These are phyloP conservation scores for Anhinga anhinga DNA, from an alignment of 2,113 vertebrate species.

Conservation along the genomic window DNA sequence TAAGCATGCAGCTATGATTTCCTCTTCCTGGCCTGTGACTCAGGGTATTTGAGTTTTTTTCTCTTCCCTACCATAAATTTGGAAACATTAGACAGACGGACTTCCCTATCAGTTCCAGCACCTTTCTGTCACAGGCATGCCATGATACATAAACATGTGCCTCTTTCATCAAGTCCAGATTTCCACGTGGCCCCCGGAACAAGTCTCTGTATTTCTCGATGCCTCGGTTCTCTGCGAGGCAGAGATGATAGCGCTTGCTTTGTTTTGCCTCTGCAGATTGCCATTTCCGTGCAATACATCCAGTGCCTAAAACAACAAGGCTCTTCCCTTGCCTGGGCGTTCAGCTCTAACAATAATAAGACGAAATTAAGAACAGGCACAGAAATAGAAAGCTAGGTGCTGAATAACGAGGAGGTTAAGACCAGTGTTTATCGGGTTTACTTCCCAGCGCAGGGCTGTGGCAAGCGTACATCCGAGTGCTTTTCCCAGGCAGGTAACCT, in stretches of 20 bases:
- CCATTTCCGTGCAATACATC: not conserved
- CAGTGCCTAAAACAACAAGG: not conserved
- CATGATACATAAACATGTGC: fast-evolving
- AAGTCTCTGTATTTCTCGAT: fast-evolving
- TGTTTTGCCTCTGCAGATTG: not conserved
- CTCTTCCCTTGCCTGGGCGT: not conserved
- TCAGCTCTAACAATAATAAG: not conserved
- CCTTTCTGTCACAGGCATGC: not conserved
- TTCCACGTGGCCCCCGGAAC: fast-evolving
- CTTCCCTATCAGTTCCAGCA: not conserved
- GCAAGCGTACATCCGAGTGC: not conserved
- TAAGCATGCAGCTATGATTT: not conserved
- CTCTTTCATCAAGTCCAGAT: not conserved
- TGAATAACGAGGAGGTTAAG: not conserved
- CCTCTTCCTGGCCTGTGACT: not conserved
- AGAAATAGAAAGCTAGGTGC: not conserved
- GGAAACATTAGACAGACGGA: not conserved
- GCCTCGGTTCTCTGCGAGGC: not conserved
- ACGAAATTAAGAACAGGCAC: not conserved
- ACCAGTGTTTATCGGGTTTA: fast-evolving
- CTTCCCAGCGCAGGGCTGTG: not conserved
- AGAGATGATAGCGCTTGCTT: not conserved
- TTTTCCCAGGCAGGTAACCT: not conserved
- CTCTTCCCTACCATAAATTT: not conserved
- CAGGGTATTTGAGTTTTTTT: not conserved